These are phyloP conservation scores for Danaus chrysippus DNA, from an alignment of 2,888 invertebrate species.

Conservation along the genomic window DNA sequence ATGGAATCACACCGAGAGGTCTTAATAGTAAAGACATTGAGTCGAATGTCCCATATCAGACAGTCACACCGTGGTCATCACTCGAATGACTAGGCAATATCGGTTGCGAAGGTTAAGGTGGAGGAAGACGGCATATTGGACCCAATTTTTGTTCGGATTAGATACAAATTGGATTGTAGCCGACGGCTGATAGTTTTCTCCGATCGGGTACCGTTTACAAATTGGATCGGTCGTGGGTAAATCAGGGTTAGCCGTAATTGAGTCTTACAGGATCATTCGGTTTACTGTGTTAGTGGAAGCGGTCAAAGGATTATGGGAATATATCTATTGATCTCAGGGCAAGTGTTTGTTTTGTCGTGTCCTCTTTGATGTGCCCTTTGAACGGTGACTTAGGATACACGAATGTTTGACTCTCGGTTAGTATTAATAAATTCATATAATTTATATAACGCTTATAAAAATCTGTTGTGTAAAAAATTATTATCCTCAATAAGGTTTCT, in stretches of 20 bases:
- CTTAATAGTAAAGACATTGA: conserved; percentile 38
- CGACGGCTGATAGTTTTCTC: conserved; percentile 55
- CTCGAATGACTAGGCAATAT: conserved; percentile 77
- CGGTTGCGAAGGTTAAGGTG: conserved; percentile 62
- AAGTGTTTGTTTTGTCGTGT: conserved; percentile 33
- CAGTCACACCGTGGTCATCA: conserved; percentile 64
- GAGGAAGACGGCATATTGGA: conserved; percentile 10
- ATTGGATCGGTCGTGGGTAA: conserved; percentile 76
- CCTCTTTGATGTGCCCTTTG: conserved; percentile 23
- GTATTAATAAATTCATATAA: too few species aligned
- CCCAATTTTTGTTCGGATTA: conserved; percentile 29
- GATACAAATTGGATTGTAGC: conserved; percentile 38
- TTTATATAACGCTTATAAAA: too few species aligned
- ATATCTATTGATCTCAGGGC: conserved; percentile 63
- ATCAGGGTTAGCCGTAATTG: conserved; percentile 77
- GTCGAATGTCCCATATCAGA: conserved; percentile 39
- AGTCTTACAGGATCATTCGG: conserved; percentile 76
- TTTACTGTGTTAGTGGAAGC: conserved; percentile 50
- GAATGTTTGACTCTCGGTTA: background rate
- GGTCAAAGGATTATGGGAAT: conserved; percentile 74
- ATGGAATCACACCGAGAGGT: conserved; percentile 42
- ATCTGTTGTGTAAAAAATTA: too few species aligned
- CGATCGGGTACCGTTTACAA: conserved; percentile 73
- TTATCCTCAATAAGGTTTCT: background rate
- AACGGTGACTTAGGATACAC: conserved; percentile 10